phyloP scores from a whole-genome alignment of 2,113 vertebrate species.

The Oncorhynchus keta region DNA sequence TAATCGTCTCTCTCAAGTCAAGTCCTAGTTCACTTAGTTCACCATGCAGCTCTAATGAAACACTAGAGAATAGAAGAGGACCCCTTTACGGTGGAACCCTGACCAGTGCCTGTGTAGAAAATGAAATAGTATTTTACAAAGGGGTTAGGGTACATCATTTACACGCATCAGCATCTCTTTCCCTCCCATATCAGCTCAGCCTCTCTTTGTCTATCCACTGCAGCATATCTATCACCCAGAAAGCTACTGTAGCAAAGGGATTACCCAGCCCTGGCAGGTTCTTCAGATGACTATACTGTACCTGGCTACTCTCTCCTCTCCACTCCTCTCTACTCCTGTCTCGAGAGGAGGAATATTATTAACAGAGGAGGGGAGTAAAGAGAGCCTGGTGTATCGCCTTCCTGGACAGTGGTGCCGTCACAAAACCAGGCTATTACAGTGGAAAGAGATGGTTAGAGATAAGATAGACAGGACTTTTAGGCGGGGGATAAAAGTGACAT shows the following conservation, averaged over 20 bases:
- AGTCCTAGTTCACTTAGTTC: slow-evolving; percentile 74
- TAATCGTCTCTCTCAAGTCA: slow-evolving; percentile 68
- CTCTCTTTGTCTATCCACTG: slow-evolving; percentile 41
- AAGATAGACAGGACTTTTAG: too few species aligned
- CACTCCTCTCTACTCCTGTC: slow-evolving; percentile 18
- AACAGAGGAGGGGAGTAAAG: slow-evolving; percentile 41
- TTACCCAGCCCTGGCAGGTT: background rate
- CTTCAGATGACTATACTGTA: background rate
- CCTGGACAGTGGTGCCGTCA: background rate
- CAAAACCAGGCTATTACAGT: background rate
- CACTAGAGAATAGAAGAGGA: slow-evolving; percentile 51
- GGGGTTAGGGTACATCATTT: slow-evolving; percentile 8
- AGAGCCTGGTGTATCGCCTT: slow-evolving; percentile 1
- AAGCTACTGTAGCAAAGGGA: slow-evolving; percentile 40
- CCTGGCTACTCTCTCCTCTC: background rate
- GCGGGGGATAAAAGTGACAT: too few species aligned
- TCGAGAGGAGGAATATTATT: slow-evolving; percentile 56
- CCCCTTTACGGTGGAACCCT: slow-evolving; percentile 29
- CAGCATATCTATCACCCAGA: slow-evolving; percentile 30
- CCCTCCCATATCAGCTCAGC: slow-evolving; percentile 28
- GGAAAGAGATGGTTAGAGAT: background rate
- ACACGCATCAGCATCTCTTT: background rate
- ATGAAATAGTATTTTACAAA: slow-evolving; percentile 44
- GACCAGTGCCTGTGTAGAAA: slow-evolving; percentile 41
- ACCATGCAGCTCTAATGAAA: slow-evolving; percentile 64